Percentiles rank a stretch among this genome's conserved stretches.
Conservation (phyloP, 2,888 invertebrate species). For the Oscheius sp. region DNA sequence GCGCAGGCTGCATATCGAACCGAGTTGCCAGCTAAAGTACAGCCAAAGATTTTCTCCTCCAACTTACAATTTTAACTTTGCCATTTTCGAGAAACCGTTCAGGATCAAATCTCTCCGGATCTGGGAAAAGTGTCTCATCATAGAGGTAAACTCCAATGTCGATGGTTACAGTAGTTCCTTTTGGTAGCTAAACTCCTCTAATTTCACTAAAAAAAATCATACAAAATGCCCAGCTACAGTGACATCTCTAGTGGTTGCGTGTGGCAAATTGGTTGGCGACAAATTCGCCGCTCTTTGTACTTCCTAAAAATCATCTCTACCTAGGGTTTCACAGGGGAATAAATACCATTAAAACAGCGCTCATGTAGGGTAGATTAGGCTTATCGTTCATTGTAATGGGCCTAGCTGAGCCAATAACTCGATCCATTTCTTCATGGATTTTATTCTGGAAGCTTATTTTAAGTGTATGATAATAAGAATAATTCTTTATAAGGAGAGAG, state of each 20-base stretch:
- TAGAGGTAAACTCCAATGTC: conserved; percentile 5
- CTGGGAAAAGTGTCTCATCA: conserved; percentile 9
- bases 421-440: conserved; percentile 10
- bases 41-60: too few relatives aligned
- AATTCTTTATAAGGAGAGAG: too few relatives aligned
- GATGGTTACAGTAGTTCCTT: background rate
- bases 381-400: conserved; percentile 50
- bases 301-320: conserved; percentile 32
- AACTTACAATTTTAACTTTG: conserved; percentile 8
- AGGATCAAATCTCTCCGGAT: conserved; percentile 12
- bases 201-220: background rate
- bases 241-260: conserved; percentile 38
- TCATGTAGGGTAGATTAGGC: conserved; percentile 38
- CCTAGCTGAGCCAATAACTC: conserved; percentile 44
- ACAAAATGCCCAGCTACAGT: conserved; percentile 29
- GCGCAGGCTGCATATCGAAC: too few relatives aligned
- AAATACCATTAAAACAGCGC: conserved; percentile 50
- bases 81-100: conserved; percentile 14
- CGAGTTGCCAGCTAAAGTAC: too few relatives aligned
- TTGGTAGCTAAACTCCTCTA: conserved; percentile 1
- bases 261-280: conserved; percentile 38
- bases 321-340: background rate
- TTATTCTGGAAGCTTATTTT: background rate
- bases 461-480: too few relatives aligned
- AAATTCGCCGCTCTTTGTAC: conserved; percentile 40